A percentile compares a stretch with the other conserved stretches of the same genome.
phyloP scores from a whole-genome alignment of 92 coral and sea anemone genomes.

The Phenganax subtilis region DNA sequence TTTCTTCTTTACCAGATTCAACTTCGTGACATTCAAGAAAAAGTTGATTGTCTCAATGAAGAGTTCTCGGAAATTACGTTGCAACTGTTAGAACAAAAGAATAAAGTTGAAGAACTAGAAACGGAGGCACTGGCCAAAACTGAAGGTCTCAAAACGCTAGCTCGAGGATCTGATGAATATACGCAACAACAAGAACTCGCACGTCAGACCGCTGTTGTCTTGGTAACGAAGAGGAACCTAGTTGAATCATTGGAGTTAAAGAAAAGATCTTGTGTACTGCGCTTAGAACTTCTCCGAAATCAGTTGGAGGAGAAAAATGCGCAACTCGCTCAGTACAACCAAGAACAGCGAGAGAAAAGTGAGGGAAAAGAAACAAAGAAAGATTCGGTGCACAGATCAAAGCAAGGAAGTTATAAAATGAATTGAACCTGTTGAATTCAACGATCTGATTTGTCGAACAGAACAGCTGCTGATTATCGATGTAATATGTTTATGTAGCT shows the following conservation, averaged over 20 bases:
- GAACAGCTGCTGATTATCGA: neutral
- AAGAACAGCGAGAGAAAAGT: slow-evolving; percentile 14
- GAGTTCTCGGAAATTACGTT: slow-evolving; percentile 78
- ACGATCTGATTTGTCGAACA: neutral
- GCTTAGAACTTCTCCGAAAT: slow-evolving; percentile 63
- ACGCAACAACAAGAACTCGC: slow-evolving; percentile 75
- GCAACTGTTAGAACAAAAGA: slow-evolving; percentile 68
- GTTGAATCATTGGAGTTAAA: slow-evolving; percentile 66
- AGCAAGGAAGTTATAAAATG: neutral
- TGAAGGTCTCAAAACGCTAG: slow-evolving; percentile 65
- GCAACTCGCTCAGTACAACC: slow-evolving; percentile 61
- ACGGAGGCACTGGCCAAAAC: slow-evolving; percentile 84
- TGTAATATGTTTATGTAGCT: neutral
- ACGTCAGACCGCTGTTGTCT: slow-evolving; percentile 80
- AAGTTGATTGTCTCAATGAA: slow-evolving; percentile 78
- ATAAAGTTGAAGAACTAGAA: slow-evolving; percentile 82
- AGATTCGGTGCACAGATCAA: neutral
- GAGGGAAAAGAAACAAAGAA: neutral
- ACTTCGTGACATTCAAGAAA: slow-evolving; percentile 81
- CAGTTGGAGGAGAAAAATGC: slow-evolving; percentile 62
- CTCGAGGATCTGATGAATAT: slow-evolving; percentile 73
- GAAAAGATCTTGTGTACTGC: slow-evolving; percentile 62
- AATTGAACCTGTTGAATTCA: neutral
- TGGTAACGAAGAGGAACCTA: slow-evolving; percentile 70
- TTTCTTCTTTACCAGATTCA: slow-evolving; percentile 59